Evolutionary conservation across 2,888 invertebrate species (phyloP).

Genomic region (Germaria angustata): DNA sequence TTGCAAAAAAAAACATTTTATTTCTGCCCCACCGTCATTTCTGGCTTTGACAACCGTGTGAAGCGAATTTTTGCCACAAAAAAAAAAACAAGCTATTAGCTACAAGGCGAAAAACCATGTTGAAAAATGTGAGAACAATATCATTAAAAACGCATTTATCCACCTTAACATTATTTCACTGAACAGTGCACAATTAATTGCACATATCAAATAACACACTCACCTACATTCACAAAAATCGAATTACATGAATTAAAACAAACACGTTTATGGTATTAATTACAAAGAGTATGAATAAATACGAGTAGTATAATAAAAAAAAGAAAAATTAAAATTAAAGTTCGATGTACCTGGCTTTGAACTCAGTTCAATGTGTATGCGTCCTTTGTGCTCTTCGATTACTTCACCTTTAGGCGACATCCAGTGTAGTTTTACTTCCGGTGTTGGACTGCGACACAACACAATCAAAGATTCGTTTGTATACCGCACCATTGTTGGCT

Average conservation of each 20-base stretch:
- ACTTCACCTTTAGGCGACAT: slow-evolving; percentile 78
- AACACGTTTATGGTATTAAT: not conserved
- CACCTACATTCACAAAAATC: not conserved
- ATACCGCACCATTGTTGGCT: slow-evolving; percentile 78
- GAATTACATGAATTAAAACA: slow-evolving; percentile 12
- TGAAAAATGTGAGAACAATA: slow-evolving; percentile 63
- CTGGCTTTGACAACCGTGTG: not conserved
- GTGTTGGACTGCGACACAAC: slow-evolving; percentile 75
- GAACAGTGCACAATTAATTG: not conserved
- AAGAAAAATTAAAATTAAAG: too few relatives aligned
- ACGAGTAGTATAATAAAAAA: too few relatives aligned
- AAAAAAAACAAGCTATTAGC: not conserved
- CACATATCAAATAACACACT: not conserved
- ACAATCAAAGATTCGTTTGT: slow-evolving; percentile 80
- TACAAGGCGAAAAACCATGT: slow-evolving; percentile 26
- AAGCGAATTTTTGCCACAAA: slow-evolving; percentile 3
- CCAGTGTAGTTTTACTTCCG: slow-evolving; percentile 78
- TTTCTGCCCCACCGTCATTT: too few relatives aligned
- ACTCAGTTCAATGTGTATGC: slow-evolving; percentile 79
- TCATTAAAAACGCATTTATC: slow-evolving; percentile 64
- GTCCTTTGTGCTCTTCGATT: slow-evolving; percentile 79
- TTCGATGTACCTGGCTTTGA: slow-evolving; percentile 71
- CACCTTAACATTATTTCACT: too few relatives aligned
- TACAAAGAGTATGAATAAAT: not conserved
- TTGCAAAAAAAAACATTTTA: too few relatives aligned